Base-by-base conservation (phyloP, 2,797 vertebrate species). In the Cygnus olor region DNA sequence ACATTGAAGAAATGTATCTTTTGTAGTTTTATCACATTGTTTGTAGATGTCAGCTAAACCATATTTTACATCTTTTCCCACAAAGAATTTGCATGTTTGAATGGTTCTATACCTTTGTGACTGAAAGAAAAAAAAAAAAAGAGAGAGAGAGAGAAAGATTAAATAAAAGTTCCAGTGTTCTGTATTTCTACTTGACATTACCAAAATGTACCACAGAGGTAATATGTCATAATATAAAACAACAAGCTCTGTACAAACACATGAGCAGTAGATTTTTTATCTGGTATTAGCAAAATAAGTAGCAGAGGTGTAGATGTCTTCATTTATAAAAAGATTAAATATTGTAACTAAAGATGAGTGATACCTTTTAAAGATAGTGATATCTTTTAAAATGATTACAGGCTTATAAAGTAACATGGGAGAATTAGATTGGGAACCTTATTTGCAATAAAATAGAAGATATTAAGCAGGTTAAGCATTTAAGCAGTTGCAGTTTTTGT, bases 141-240 rank as follows among this genome's bases (percentile, higher is more conserved):
- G 14, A 42, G 40, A 42, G 14, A 42, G 40, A 42, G 14, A 85
- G 86, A 93, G 72, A 85, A 45, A 7, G 3, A 40, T 32, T 68
- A 58, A 69, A 53, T 84, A 89, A 34, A 66, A 85, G 80, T 72
- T 90, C 61, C 25, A 88, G n/a, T 77, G 30, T 92, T 95, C 70
- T 83, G 36, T 84, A 71, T 40, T 68, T 93, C 81, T 90, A 80
- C 89, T 88, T 93, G 90, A 93, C 85, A 91, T 96, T 87, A 88
- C 95, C 88, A 95, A 91, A 89, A 89, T 77, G 69, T 83, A 91
- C 73, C 54, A 91, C 60, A 79, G 53, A 93, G 61, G 60, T 49
- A 95, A 89, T 77, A 85, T 93, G 86, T 74, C 68, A 77, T 80
- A 80, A 85, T 73, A 85, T 44, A 91, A 96, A 94, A 92, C 81